phyloP scores from a whole-genome alignment of 2,113 vertebrate genomes.

The Pogonocichla stellata region DNA sequence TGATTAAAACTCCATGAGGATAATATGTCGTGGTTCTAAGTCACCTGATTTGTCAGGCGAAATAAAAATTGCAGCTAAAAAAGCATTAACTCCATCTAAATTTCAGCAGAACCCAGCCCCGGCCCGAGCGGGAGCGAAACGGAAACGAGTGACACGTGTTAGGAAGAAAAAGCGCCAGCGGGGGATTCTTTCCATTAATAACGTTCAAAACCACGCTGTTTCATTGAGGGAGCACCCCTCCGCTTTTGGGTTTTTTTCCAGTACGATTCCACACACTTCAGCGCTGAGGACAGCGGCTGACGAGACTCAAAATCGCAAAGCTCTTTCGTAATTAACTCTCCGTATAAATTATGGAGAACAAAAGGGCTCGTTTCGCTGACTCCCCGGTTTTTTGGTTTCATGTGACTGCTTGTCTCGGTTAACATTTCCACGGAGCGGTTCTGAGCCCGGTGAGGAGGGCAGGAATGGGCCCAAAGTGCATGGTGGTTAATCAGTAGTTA shows the following conservation, averaged over 20 bases:
- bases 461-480: background rate
- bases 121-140: no score
- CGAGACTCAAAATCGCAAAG: background rate
- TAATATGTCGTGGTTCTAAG: background rate
- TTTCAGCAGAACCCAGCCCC: background rate
- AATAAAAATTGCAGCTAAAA: background rate
- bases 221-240: fast-evolving
- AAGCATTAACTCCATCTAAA: background rate
- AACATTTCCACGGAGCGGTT: background rate
- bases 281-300: background rate
- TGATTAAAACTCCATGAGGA: background rate
- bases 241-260: background rate
- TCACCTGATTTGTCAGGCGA: background rate
- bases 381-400: fast-evolving
- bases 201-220: background rate
- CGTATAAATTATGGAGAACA: background rate
- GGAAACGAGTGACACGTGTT: background rate
- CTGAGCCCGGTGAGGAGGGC: background rate
- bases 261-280: fast-evolving
- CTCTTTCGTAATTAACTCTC: background rate
- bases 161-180: background rate
- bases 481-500: background rate
- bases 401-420: background rate
- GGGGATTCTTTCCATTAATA: fast-evolving
- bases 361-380: background rate